Conservation (phyloP, 2,888 invertebrate species). For the Thera obeliscata region DNA sequence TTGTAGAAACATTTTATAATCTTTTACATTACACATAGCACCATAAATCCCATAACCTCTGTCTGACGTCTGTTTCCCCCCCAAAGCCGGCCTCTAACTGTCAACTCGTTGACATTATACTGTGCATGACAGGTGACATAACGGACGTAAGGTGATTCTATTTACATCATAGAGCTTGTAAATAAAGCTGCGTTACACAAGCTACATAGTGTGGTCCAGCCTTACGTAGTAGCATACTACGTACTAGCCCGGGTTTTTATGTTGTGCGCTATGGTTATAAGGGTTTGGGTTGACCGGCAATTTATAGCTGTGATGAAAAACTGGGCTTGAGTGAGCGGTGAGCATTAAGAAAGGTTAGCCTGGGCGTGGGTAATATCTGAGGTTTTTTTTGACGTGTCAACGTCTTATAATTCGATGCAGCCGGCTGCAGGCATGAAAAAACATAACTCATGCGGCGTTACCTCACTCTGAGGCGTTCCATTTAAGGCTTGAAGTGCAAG, state of each 20-base stretch:
- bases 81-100: too few species aligned
- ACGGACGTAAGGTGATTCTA: neutral
- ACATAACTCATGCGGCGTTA: too few species aligned
- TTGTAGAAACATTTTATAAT: too few species aligned
- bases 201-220: slow-evolving; percentile 11
- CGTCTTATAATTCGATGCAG: too few species aligned
- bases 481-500: too few species aligned
- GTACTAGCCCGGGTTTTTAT: slow-evolving; percentile 36
- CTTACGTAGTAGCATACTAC: slow-evolving; percentile 29
- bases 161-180: too few species aligned
- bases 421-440: too few species aligned
- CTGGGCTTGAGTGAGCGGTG: slow-evolving; percentile 26
- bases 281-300: slow-evolving; percentile 35
- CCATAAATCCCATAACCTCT: too few species aligned
- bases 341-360: slow-evolving; percentile 22
- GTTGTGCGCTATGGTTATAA: slow-evolving; percentile 41
- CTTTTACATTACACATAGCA: too few species aligned
- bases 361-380: neutral
- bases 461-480: too few species aligned
- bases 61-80: too few species aligned
- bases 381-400: slow-evolving; percentile 3
- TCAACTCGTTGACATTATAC: too few species aligned
- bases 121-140: neutral
- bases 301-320: slow-evolving; percentile 37
- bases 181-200: slow-evolving; percentile 7